Percentiles rank a stretch among this genome's conserved stretches.
phyloP scores from a whole-genome alignment of 1,140 invertebrate species.

The Drosophila micromelanica region DNA sequence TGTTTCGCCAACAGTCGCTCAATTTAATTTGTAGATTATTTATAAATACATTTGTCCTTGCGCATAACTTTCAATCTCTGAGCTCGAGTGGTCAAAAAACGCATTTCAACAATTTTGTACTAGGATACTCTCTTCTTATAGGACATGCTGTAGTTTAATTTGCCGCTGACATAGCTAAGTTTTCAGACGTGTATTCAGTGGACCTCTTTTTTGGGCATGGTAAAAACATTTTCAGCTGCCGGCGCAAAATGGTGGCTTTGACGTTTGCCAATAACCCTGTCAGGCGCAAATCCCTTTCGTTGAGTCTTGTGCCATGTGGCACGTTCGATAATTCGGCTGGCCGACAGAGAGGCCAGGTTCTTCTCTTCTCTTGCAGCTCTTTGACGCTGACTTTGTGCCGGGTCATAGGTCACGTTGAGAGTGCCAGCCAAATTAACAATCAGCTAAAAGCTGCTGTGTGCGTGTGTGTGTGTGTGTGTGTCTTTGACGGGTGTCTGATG shows the following conservation, averaged over 20 bases:
- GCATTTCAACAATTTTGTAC: not conserved
- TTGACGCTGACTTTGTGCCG: not conserved
- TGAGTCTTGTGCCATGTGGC: conserved; percentile 25
- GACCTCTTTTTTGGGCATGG: not conserved
- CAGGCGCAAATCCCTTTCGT: conserved; percentile 2
- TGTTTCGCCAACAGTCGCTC: conserved; percentile 2
- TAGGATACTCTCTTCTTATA: conserved; percentile 1
- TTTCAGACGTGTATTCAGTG: not conserved
- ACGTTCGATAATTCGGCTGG: conserved; percentile 30
- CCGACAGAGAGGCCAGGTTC: not conserved
- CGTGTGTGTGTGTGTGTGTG: too few species aligned
- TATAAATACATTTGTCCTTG: too few species aligned
- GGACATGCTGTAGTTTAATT: not conserved
- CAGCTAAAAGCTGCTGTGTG: conserved; percentile 19
- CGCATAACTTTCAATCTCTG: too few species aligned
- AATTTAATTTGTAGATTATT: too few species aligned
- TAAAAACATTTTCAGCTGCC: conserved; percentile 8
- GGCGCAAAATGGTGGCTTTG: conserved; percentile 23
- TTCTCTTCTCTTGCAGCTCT: not conserved
- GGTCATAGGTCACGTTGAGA: conserved; percentile 7
- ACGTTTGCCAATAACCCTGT: conserved; percentile 31
- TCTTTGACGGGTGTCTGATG: not conserved
- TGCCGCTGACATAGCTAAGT: not conserved
- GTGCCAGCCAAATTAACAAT: conserved; percentile 54
- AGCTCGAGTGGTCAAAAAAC: too few species aligned